Evolutionary conservation across 2,888 invertebrate genomes (phyloP).

Genomic region (Eudemis profundana): DNA sequence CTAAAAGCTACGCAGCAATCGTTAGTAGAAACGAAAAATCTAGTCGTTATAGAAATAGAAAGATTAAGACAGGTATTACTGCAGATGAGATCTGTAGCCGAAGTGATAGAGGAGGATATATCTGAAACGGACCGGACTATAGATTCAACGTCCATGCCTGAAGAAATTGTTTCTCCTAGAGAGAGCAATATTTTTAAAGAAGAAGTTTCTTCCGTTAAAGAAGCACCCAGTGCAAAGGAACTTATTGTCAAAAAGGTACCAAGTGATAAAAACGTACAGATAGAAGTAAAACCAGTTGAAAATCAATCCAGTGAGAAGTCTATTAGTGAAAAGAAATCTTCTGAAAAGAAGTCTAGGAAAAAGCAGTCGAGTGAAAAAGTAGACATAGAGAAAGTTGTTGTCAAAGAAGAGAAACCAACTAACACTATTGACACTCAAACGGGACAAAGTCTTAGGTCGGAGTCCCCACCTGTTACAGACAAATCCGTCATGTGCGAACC

Average conservation of each 20-base stretch:
- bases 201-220: constrained; percentile 47
- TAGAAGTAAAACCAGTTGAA: constrained; percentile 1
- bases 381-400: constrained; percentile 47
- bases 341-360: constrained; percentile 44
- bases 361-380: constrained; percentile 8
- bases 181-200: constrained; percentile 57
- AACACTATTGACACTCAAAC: constrained; percentile 88
- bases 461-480: constrained; percentile 70
- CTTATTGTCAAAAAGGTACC: constrained; percentile 6
- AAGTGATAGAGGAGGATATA: constrained; percentile 75
- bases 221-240: constrained; percentile 47
- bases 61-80: constrained; percentile 79
- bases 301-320: constrained; percentile 6
- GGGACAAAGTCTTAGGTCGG: constrained; percentile 85
- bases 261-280: neutral
- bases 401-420: constrained; percentile 57
- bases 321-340: constrained; percentile 3
- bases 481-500: constrained; percentile 77
- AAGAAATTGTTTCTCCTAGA: constrained; percentile 85
- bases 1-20: constrained; percentile 83
- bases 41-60: constrained; percentile 86
- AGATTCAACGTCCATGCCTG: constrained; percentile 90
- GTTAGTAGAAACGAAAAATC: constrained; percentile 86
- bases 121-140: constrained; percentile 87
- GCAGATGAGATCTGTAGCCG: constrained; percentile 68